Evolutionary conservation across 2,888 invertebrate species (phyloP), one percentile per base, ranked within the genome.

Genomic region (Drosophila trichaetosa): DNA sequence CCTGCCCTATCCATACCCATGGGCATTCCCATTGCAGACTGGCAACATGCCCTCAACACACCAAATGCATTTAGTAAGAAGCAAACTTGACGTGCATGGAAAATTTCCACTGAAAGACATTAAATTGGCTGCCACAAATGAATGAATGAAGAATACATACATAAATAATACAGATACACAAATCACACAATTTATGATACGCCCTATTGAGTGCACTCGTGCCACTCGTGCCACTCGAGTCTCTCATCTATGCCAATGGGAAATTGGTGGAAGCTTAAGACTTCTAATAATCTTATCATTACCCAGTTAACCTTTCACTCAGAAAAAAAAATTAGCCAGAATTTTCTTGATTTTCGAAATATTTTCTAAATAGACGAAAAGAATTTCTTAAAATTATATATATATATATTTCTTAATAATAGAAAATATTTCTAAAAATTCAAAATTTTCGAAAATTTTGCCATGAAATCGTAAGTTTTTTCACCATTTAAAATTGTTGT

Each of bases 61-160:
- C 46, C 46, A 46, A 24, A 24, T 61, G 49, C 33, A 29, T 59
- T 24, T 42, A 65, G 70, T 52, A 60, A 59, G 56, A n/a, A 59
- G 58, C 66, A 76, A 69, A 57, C 72, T 72, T 60, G 71, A 51
- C 36, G 67, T 69, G 66, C 73, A 69, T 80, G 86, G 83, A 83
- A 83, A 86, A 79, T 86, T 83, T 77, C 83, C 79, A 86, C 77
- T 73, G 58, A 49, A 73, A 86, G 76, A 77, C 53, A 73, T 76
- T 79, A 72, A 79, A 81, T 75, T 79, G 76, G 11, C 67, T 49
- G 64, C 27, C 59, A 33, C 69, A 57, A 60, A 59, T 48, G 57
- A 73, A 67, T 63, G 53, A 36, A 46, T 46, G 42, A 53, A 10
- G 31, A 61, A 46, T 51, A 40, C 42, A 33, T 46, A 49, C 13